phyloP scores from a whole-genome alignment of 2,797 vertebrate species.

The Holocentrus rufus region DNA sequence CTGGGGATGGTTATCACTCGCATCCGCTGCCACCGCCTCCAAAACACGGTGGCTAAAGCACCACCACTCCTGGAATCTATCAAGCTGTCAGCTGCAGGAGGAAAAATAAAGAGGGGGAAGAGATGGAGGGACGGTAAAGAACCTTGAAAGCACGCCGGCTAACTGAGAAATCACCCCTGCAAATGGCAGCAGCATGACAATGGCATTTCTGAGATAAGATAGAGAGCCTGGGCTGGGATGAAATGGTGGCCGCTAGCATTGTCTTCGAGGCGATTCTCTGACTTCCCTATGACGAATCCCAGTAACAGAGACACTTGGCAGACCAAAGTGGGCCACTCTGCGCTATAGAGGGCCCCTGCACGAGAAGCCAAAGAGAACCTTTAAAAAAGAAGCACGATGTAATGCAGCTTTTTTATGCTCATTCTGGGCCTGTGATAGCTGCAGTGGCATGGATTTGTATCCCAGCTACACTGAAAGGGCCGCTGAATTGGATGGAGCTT shows the following conservation, averaged over 20 bases:
- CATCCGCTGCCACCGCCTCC: slow-evolving; percentile 68
- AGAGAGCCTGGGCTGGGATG: slow-evolving; percentile 63
- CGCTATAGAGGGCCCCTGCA: slow-evolving; percentile 68
- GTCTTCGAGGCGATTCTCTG: slow-evolving; percentile 76
- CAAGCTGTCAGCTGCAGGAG: slow-evolving; percentile 58
- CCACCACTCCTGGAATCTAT: slow-evolving; percentile 66
- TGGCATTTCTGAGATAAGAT: slow-evolving; percentile 76
- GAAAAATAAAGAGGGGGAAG: slow-evolving; percentile 43
- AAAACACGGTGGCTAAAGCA: slow-evolving; percentile 66
- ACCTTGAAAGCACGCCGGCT: slow-evolving; percentile 63
- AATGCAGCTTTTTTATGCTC: slow-evolving; percentile 85
- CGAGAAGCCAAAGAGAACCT: slow-evolving; percentile 75
- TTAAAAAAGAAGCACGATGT: slow-evolving; percentile 81
- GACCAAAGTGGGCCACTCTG: slow-evolving; percentile 65
- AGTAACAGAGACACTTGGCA: slow-evolving; percentile 81
- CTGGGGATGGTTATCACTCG: slow-evolving; percentile 73
- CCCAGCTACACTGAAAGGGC: slow-evolving; percentile 85
- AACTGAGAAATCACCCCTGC: slow-evolving; percentile 58
- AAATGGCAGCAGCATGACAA: slow-evolving; percentile 68
- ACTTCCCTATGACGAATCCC: slow-evolving; percentile 82
- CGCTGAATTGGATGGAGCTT: slow-evolving; percentile 85
- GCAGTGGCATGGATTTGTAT: slow-evolving; percentile 86
- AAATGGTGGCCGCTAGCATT: slow-evolving; percentile 76
- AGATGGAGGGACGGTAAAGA: slow-evolving; percentile 54
- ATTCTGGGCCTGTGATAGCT: slow-evolving; percentile 84